phyloP scores from a whole-genome alignment of 2,113 vertebrate species.

The Apaloderma vittatum region DNA sequence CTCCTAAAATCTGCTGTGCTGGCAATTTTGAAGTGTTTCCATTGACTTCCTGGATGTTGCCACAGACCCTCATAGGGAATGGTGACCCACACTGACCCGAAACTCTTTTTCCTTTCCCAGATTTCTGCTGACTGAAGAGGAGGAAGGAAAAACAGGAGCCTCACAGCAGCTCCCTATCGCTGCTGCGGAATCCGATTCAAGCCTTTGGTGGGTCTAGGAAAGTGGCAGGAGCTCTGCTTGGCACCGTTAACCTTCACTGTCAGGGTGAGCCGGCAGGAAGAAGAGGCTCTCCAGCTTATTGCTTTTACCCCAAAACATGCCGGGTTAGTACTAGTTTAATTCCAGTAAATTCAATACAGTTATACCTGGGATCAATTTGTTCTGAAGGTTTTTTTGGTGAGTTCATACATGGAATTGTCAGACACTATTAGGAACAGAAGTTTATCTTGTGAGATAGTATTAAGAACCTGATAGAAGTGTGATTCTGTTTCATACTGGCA shows the following conservation, averaged over 20 bases:
- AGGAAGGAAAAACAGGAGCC: not conserved
- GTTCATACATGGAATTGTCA: conserved; percentile 31
- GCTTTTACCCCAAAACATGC: not conserved
- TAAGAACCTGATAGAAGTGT: conserved; percentile 55
- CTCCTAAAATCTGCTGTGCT: not conserved
- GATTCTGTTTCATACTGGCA: conserved; percentile 59
- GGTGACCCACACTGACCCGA: not conserved
- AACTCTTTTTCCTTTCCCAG: not conserved
- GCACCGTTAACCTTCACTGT: not conserved
- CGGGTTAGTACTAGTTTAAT: conserved; percentile 1
- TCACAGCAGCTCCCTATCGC: not conserved
- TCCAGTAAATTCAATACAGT: conserved; percentile 34
- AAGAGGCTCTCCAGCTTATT: not conserved
- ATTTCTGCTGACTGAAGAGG: not conserved
- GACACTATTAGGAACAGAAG: conserved; percentile 46
- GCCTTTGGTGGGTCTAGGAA: not conserved
- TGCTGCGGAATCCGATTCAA: not conserved
- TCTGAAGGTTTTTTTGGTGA: conserved; percentile 1
- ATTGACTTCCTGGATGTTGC: not conserved
- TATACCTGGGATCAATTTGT: conserved; percentile 52
- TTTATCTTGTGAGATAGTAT: conserved; percentile 59
- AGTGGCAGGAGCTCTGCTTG: not conserved
- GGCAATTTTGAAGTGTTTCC: not conserved
- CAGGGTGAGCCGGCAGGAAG: not conserved
- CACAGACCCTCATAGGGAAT: not conserved